These are phyloP conservation scores for Scolopax bukidnonensis DNA, from an alignment of 2,797 vertebrate species.

Conservation along the genomic window DNA sequence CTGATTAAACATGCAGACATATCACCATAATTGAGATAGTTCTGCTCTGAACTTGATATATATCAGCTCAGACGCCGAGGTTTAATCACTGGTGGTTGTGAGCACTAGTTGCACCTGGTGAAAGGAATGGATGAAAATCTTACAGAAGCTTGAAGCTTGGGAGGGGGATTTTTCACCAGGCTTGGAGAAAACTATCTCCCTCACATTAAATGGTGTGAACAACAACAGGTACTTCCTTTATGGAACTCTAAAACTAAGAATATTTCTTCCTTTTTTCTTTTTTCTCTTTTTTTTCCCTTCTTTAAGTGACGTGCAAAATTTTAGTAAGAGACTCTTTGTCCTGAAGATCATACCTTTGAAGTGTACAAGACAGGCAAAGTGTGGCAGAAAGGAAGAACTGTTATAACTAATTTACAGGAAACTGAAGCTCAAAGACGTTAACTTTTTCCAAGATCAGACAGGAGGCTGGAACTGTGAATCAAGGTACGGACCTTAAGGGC, in stretches of 20 bases:
- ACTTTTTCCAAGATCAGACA: slow-evolving; percentile 12
- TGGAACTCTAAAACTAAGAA: background rate
- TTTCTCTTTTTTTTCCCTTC: background rate
- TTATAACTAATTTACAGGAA: slow-evolving; percentile 34
- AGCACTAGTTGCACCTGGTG: background rate
- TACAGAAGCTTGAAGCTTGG: background rate
- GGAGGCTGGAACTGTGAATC: background rate
- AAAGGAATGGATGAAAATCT: background rate
- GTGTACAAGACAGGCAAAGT: background rate
- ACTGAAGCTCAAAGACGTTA: background rate
- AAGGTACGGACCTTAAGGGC: background rate
- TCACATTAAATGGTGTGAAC: background rate
- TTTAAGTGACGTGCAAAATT: background rate
- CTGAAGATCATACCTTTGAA: slow-evolving; percentile 3
- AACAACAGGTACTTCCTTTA: background rate
- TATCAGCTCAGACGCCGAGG: background rate
- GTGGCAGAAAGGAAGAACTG: background rate
- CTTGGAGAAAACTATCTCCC: background rate
- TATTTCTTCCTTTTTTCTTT: background rate
- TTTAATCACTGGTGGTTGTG: background rate
- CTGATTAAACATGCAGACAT: slow-evolving; percentile 15
- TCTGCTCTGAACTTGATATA: background rate
- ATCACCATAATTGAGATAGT: slow-evolving; percentile 15
- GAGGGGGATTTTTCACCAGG: background rate
- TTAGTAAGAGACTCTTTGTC: background rate